Conservation (phyloP, 2,113 vertebrate genomes). For the Rhinopomastus cyanomelas region DNA sequence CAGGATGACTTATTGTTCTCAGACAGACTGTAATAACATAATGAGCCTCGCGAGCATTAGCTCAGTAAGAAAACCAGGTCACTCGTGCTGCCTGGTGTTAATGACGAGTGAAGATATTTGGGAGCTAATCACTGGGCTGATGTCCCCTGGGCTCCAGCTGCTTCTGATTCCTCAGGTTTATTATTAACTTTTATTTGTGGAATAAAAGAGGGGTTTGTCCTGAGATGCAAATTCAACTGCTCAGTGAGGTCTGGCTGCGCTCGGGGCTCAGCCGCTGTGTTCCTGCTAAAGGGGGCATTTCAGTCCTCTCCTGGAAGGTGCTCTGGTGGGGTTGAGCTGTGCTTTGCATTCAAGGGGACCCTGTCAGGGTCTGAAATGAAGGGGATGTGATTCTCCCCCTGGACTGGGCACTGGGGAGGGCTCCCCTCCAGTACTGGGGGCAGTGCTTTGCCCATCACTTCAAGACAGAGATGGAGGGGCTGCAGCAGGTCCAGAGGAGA, state of each 20-base stretch:
- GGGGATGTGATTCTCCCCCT: not conserved
- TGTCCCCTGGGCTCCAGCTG: constrained; percentile 29
- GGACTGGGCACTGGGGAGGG: no score
- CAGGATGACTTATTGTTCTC: constrained; percentile 33
- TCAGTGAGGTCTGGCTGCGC: not conserved
- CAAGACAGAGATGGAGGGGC: no score
- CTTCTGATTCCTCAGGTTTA: not conserved
- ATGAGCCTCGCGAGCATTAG: constrained; percentile 60
- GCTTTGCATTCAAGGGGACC: not conserved
- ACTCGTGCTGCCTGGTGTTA: constrained; percentile 60
- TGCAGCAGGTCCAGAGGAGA: no score
- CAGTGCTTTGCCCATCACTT: no score
- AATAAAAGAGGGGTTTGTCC: not conserved
- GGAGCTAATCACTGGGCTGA: constrained; percentile 37
- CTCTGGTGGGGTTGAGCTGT: not conserved
- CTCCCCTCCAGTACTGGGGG: no score
- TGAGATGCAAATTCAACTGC: not conserved
- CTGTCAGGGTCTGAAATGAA: not conserved
- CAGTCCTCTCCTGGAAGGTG: not conserved
- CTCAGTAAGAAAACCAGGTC: constrained; percentile 53
- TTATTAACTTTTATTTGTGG: not conserved
- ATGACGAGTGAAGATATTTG: constrained; percentile 55
- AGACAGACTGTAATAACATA: constrained; percentile 55
- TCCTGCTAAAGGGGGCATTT: not conserved
- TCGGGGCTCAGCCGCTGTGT: not conserved